phyloP scores from a whole-genome alignment of 1,140 invertebrate species.

The Conus betulinus region DNA sequence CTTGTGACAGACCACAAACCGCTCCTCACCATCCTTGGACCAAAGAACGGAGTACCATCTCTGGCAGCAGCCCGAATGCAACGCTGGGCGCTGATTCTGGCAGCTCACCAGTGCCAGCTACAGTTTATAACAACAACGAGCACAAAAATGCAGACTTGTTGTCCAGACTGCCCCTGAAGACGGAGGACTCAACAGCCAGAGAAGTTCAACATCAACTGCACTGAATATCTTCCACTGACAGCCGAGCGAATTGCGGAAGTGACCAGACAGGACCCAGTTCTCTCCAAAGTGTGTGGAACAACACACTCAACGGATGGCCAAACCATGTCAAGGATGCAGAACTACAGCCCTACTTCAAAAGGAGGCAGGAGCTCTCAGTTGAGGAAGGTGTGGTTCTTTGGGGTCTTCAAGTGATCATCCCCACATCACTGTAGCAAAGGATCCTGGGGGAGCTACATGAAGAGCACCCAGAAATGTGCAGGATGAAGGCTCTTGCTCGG shows the following conservation, averaged over 20 bases:
- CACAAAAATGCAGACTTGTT: conserved; percentile 55
- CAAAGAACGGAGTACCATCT: no score
- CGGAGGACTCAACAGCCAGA: background rate
- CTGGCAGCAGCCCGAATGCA: no score
- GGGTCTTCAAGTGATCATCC: conserved; percentile 68
- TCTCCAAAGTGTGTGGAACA: background rate
- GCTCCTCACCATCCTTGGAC: no score
- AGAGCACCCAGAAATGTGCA: conserved; percentile 77
- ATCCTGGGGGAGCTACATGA: conserved; percentile 76
- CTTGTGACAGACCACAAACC: no score
- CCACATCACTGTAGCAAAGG: conserved; percentile 67
- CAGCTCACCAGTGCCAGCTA: no score
- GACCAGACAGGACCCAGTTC: background rate
- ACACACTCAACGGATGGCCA: no score
- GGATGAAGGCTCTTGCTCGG: conserved; percentile 78
- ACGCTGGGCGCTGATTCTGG: no score
- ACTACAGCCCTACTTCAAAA: background rate
- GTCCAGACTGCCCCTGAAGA: conserved; percentile 76
- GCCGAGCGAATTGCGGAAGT: no score
- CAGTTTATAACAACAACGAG: no score
- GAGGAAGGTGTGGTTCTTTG: conserved; percentile 50
- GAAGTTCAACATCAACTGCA: background rate
- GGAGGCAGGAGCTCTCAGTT: conserved; percentile 34
- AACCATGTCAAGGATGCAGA: no score
- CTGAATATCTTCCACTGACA: no score